Percentiles rank a stretch among this genome's conserved stretches.
Evolutionary conservation across 2,797 vertebrate genomes (phyloP).

Genomic region (Notamacropus eugenii): DNA sequence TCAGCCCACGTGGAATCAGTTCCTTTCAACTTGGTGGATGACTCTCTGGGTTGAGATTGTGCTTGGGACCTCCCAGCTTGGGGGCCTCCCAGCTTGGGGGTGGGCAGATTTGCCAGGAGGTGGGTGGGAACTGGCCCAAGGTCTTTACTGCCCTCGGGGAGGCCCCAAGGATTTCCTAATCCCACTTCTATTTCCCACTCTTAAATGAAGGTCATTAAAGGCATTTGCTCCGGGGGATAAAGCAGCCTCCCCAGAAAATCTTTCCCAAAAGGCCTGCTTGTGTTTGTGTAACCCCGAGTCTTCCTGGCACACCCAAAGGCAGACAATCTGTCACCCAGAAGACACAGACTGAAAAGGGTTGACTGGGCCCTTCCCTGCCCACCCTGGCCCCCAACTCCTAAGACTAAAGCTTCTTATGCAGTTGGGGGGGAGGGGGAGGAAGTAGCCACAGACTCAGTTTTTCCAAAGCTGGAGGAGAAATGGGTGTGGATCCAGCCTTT

Average conservation of each 20-base stretch:
- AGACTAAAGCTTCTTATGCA: background rate
- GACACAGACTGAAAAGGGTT: too few species aligned
- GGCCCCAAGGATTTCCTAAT: constrained; percentile 79
- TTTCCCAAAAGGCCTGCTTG: constrained; percentile 78
- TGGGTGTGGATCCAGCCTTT: background rate
- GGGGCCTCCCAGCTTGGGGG: background rate
- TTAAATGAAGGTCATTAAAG: constrained; percentile 81
- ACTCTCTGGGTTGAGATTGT: background rate
- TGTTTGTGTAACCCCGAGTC: background rate
- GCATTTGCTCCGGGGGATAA: constrained; percentile 79
- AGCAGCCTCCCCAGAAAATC: constrained; percentile 74
- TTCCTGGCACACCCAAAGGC: background rate
- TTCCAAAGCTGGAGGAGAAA: background rate
- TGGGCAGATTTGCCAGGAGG: background rate
- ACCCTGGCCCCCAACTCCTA: too few species aligned
- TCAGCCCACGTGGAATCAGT: background rate
- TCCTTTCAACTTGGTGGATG: background rate
- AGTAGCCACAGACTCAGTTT: background rate
- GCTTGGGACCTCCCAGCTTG: background rate
- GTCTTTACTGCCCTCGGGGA: background rate
- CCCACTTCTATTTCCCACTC: constrained; percentile 76
- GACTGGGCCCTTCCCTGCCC: too few species aligned
- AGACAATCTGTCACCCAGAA: background rate
- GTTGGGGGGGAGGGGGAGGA: background rate
- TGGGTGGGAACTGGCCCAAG: background rate